A percentile compares a stretch with the other conserved stretches of the same genome.
phyloP scores from a whole-genome alignment of 2,888 invertebrate species.

The Campoplex nolae region DNA sequence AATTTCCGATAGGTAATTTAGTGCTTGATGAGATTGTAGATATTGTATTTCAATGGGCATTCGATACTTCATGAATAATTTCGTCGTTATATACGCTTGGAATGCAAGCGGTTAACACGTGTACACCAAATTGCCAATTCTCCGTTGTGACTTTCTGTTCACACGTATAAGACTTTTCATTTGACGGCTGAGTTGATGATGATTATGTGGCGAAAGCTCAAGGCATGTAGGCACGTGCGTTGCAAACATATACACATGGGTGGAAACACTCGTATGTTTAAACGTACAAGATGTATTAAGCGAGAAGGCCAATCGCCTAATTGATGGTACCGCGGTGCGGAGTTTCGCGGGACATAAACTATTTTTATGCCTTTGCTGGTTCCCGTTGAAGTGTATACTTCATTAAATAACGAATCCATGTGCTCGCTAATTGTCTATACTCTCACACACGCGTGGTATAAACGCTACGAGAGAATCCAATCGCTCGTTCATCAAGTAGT shows the following conservation, averaged over 20 bases:
- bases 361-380: slow-evolving; percentile 77
- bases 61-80: slow-evolving; percentile 21
- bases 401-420: slow-evolving; percentile 77
- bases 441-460: slow-evolving; percentile 15
- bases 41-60: not conserved
- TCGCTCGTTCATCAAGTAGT: slow-evolving; percentile 22
- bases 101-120: slow-evolving; percentile 34
- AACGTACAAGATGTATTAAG: slow-evolving; percentile 42
- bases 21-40: not conserved
- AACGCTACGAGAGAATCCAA: slow-evolving; percentile 23
- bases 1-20: not conserved
- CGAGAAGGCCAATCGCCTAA: slow-evolving; percentile 72
- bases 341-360: slow-evolving; percentile 81
- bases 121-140: slow-evolving; percentile 69
- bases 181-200: slow-evolving; percentile 75
- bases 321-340: slow-evolving; percentile 79
- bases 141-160: slow-evolving; percentile 51
- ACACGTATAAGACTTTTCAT: slow-evolving; percentile 68
- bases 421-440: slow-evolving; percentile 59
- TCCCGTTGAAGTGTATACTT: slow-evolving; percentile 73
- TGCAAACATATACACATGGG: slow-evolving; percentile 10
- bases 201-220: slow-evolving; percentile 75
- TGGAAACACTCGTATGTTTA: not conserved
- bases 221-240: slow-evolving; percentile 23
- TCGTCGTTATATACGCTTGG: slow-evolving; percentile 25